A percentile compares a stretch with the other conserved stretches of the same genome.
These are phyloP conservation scores for Saccostrea glomerata DNA, from an alignment of 1,140 invertebrate species.

Conservation along the genomic window DNA sequence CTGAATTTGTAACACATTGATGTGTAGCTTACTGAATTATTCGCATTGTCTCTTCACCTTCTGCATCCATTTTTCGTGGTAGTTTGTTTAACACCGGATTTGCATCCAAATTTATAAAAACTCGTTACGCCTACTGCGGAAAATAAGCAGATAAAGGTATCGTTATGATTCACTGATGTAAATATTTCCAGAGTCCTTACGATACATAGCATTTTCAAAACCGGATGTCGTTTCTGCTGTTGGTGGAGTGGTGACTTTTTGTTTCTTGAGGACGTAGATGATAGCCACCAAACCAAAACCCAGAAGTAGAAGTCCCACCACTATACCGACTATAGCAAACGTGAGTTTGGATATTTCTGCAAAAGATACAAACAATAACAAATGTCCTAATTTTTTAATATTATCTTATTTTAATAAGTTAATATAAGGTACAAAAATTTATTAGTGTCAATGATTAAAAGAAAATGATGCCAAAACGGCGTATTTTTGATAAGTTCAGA, in stretches of 20 bases:
- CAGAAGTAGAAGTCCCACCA: not conserved
- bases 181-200: not conserved
- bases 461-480: too few relatives aligned
- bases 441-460: too few relatives aligned
- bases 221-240: not conserved
- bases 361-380: not conserved
- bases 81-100: too few relatives aligned
- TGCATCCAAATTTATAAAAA: too few relatives aligned
- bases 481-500: too few relatives aligned
- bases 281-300: not conserved
- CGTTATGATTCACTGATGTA: not conserved
- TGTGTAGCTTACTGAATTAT: not conserved
- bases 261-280: not conserved
- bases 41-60: too few relatives aligned
- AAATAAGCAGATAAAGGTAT: not conserved
- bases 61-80: too few relatives aligned
- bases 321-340: not conserved
- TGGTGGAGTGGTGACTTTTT: not conserved
- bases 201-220: conserved; percentile 7
- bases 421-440: too few relatives aligned
- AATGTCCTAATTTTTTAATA: not conserved
- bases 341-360: not conserved
- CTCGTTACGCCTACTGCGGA: too few relatives aligned
- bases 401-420: too few relatives aligned
- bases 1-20: conserved; percentile 15